These are phyloP conservation scores for Hyppa rectilinea DNA, from an alignment of 2,888 invertebrate genomes.

Conservation along the genomic window DNA sequence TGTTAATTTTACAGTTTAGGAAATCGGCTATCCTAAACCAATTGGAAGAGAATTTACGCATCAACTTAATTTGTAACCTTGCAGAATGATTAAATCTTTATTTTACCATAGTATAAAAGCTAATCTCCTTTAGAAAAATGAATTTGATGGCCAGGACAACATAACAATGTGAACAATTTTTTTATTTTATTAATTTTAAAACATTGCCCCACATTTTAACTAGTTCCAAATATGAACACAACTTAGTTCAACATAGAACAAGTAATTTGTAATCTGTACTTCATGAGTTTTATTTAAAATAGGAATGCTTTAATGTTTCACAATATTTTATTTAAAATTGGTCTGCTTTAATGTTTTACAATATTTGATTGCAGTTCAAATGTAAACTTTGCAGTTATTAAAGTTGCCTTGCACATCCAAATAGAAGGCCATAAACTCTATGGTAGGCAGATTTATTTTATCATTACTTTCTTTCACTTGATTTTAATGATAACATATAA, in stretches of 20 bases:
- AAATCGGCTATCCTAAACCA: neutral
- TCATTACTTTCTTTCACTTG: neutral
- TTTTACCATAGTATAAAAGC: neutral
- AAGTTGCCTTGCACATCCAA: neutral
- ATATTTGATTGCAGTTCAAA: constrained; percentile 1
- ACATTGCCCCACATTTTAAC: neutral
- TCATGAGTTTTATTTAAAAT: constrained; percentile 4
- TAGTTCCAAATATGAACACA: neutral
- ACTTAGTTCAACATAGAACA: constrained; percentile 17
- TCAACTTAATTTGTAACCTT: neutral
- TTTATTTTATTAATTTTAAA: neutral
- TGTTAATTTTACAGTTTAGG: neutral
- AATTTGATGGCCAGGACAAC: neutral
- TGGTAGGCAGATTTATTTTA: neutral
- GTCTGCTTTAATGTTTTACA: constrained; percentile 11
- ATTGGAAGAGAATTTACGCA: neutral
- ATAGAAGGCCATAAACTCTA: neutral
- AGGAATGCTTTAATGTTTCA: constrained; percentile 9
- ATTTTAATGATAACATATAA: too few relatives aligned
- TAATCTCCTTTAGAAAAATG: neutral
- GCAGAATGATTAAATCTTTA: neutral
- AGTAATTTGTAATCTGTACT: neutral
- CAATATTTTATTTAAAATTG: constrained; percentile 6
- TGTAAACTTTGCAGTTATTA: constrained; percentile 14
- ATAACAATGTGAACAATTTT: neutral